Evolutionary conservation across 2,113 vertebrate species (phyloP), one percentile per base, ranked within the genome.

Genomic region (Chaenocephalus aceratus): DNA sequence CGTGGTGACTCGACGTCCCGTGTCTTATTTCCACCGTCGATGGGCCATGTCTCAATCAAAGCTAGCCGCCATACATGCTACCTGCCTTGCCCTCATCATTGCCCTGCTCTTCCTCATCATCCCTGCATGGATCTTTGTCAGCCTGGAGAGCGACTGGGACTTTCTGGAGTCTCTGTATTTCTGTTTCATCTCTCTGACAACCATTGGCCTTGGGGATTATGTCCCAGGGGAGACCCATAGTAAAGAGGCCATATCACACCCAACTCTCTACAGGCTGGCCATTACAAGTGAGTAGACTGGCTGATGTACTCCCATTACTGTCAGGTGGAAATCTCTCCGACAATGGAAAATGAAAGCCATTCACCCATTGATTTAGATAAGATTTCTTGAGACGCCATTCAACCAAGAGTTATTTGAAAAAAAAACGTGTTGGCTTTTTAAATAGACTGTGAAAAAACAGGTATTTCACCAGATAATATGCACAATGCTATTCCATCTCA

Each of bases 131-230:
- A 92, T 97, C 75, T 99, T 99, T 89, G 91, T 95, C 3, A 71
- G 74, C 34, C 54, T 98, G 88, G 98, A 99, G 85, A 92, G 95
- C 2, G 93, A 97, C 75, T 99, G 98, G 98, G 98, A 97, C 94
- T 99, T 97, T 83, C 93, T 99, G 64, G 97, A 99, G 68, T 97
- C 98, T 2, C 95, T 99, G 82, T 99, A 99, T 84, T 99, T 99
- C 77, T 99, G 98, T 81, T 99, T 99, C 86, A 99, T 99, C 92
- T 99, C 98, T 13, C 94, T 99, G 81, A 98, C 97, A 68, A 99
- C 98, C 86, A 99, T 99, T 26, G 98, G 98, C 72, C 95, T 99
- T 0, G 98, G 98, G 2, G 98, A 99, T 89, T 99, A 99, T 0
- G 97, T 99, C n/a, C 98, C 98, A 0, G 98, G 98, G 71, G 96